Percentiles rank a stretch among this genome's conserved stretches.
Evolutionary conservation across 1,140 invertebrate species (phyloP).

Genomic region (Leptinotarsa defecta): DNA sequence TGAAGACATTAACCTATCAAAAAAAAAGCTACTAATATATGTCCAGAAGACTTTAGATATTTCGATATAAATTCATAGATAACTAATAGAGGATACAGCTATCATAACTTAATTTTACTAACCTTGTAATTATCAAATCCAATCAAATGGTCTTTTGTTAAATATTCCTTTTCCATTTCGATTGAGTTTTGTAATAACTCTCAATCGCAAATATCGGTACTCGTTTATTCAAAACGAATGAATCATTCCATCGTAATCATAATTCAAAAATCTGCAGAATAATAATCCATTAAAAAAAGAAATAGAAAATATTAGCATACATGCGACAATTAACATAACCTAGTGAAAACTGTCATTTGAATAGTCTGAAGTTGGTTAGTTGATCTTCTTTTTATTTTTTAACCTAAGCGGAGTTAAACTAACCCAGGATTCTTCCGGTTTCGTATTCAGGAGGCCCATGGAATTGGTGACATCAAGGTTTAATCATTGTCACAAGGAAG

Average conservation of each 20-base stretch:
- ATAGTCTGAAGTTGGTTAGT: no score
- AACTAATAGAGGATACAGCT: no score
- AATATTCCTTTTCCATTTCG: slow-evolving; percentile 69
- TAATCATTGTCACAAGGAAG: no score
- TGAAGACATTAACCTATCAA: no score
- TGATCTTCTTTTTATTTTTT: no score
- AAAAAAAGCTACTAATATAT: no score
- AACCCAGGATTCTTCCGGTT: no score
- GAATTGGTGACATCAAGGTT: no score
- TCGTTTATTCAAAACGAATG: not conserved
- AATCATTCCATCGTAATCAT: slow-evolving; percentile 5
- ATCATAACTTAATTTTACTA: slow-evolving; percentile 36
- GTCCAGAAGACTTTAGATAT: no score
- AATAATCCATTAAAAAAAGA: not conserved
- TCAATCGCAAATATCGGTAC: not conserved
- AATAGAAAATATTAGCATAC: slow-evolving; percentile 13
- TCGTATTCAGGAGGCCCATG: no score
- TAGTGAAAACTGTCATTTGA: not conserved
- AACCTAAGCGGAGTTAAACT: no score
- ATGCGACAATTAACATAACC: slow-evolving; percentile 4
- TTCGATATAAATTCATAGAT: no score
- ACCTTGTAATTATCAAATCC: slow-evolving; percentile 95
- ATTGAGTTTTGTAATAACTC: not conserved
- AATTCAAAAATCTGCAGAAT: not conserved
- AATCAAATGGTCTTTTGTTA: slow-evolving; percentile 77